Evolutionary conservation across 2,797 vertebrate species (phyloP).

Genomic region (Taeniopygia guttata): DNA sequence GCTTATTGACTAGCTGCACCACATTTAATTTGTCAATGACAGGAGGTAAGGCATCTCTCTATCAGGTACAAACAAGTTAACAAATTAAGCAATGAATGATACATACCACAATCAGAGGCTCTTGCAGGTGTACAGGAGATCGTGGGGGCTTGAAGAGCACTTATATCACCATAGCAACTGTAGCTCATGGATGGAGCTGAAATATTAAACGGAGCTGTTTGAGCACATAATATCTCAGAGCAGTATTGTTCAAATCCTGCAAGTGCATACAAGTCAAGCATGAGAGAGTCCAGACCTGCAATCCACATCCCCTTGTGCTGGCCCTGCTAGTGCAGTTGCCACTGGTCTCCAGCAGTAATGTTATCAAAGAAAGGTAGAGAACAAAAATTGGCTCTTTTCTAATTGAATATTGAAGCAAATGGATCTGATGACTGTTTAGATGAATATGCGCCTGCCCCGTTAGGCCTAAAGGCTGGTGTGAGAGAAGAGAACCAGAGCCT

Average conservation of each 20-base stretch:
- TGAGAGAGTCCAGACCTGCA: neutral
- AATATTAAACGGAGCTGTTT: neutral
- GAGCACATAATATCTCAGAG: neutral
- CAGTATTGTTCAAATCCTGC: neutral
- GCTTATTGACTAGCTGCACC: neutral
- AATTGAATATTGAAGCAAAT: neutral
- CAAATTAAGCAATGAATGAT: neutral
- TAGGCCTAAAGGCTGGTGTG: neutral
- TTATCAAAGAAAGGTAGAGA: neutral
- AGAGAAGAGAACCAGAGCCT: neutral
- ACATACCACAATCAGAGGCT: slow-evolving; percentile 47
- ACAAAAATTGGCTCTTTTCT: neutral
- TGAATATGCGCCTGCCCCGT: rapidly evolving
- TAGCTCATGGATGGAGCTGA: slow-evolving; percentile 39
- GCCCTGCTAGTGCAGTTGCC: rapidly evolving
- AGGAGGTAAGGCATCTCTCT: neutral
- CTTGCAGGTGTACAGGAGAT: slow-evolving; percentile 3
- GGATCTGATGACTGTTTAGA: neutral
- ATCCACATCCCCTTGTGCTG: neutral
- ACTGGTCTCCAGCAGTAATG: neutral
- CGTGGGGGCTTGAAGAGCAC: neutral
- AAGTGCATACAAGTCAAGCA: neutral
- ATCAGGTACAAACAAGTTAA: neutral
- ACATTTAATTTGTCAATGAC: neutral
- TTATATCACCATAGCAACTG: slow-evolving; percentile 64